Evolutionary conservation across 2,113 vertebrate species (phyloP).

Genomic region (Dipodomys stephensi): DNA sequence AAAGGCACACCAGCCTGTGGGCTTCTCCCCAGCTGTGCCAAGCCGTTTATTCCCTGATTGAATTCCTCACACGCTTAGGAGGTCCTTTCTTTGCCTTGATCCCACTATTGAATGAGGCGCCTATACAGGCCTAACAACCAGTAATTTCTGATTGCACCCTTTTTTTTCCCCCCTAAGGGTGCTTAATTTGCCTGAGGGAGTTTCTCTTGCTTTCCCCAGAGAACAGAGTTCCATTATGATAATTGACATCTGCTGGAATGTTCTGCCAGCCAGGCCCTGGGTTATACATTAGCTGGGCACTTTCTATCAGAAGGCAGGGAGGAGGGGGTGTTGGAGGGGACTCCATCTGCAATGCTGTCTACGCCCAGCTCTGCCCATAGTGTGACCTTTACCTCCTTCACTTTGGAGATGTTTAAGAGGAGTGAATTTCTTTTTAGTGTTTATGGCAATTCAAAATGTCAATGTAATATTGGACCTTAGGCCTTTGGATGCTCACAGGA

Average conservation of each 20-base stretch:
- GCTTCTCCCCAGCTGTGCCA: neutral
- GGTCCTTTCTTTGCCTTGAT: neutral
- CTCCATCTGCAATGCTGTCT: neutral
- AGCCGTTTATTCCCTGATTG: neutral
- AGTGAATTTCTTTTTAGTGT: neutral
- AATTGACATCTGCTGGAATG: slow-evolving; percentile 59
- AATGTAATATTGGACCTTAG: too few species aligned
- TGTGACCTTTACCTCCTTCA: neutral
- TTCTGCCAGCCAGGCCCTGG: slow-evolving; percentile 60
- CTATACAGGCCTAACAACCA: neutral
- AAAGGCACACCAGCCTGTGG: slow-evolving; percentile 5
- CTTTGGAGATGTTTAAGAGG: neutral
- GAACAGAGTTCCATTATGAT: slow-evolving; percentile 3
- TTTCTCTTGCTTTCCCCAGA: slow-evolving; percentile 53
- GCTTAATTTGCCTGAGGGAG: slow-evolving; percentile 39
- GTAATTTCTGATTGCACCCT: slow-evolving; percentile 27
- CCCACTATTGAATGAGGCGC: neutral
- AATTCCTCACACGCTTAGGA: neutral
- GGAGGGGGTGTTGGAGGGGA: neutral
- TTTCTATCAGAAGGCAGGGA: neutral
- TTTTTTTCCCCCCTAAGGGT: slow-evolving; percentile 16
- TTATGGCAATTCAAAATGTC: neutral
- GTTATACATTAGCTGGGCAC: neutral
- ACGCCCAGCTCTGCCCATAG: neutral
- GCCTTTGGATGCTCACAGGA: neutral